phyloP scores from a whole-genome alignment of 2,113 vertebrate genomes.

The Montifringilla adamsi region DNA sequence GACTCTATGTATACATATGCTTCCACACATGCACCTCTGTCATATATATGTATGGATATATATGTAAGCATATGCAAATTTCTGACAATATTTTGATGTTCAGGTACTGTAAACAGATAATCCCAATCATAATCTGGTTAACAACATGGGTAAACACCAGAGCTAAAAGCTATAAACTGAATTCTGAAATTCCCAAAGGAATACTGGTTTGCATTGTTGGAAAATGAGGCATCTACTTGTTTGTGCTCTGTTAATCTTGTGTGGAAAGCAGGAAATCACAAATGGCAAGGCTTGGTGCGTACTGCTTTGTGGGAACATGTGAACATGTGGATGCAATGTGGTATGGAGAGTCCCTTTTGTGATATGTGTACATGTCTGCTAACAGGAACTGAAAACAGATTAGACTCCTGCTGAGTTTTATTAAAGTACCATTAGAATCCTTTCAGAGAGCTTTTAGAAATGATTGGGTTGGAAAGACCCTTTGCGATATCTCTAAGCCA shows the following conservation, averaged over 20 bases:
- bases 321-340: background rate
- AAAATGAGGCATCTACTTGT: background rate
- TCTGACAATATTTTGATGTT: background rate
- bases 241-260: background rate
- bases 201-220: background rate
- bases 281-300: background rate
- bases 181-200: background rate
- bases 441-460: background rate
- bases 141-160: background rate
- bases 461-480: background rate
- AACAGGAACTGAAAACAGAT: background rate
- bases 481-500: constrained; percentile 26
- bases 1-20: background rate
- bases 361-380: background rate
- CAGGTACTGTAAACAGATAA: background rate
- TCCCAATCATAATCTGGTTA: background rate
- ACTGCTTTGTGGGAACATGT: background rate
- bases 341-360: background rate
- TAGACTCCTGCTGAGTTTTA: background rate
- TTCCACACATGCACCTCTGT: background rate
- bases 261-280: background rate
- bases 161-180: background rate
- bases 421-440: background rate
- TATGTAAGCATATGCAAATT: background rate
- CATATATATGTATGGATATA: background rate